phyloP scores from a whole-genome alignment of 2,797 vertebrate genomes.

The Gallirallus australis region DNA sequence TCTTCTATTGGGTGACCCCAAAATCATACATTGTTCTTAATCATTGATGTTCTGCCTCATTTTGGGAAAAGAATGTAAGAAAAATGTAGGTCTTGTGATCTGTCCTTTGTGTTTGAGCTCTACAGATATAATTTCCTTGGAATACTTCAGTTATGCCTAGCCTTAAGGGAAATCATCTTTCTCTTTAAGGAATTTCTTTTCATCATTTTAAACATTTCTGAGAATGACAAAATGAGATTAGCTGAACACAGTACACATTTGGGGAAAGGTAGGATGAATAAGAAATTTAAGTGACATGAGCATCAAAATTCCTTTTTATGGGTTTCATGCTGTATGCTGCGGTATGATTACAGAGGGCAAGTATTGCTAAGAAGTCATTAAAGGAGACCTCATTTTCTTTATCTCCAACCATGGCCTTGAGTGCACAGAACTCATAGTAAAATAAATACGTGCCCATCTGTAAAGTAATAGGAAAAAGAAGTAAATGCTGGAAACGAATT shows the following conservation, averaged over 20 bases:
- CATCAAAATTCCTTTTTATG: not conserved
- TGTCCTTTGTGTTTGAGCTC: not conserved
- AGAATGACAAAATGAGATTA: constrained; percentile 14
- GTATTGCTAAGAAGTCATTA: not conserved
- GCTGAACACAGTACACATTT: not conserved
- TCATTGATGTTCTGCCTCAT: not conserved
- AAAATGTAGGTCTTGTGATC: not conserved
- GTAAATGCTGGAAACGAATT: not conserved
- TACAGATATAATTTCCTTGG: not conserved
- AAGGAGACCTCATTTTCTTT: not conserved
- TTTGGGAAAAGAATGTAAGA: not conserved
- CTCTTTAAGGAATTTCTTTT: not conserved
- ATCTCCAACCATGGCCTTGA: not conserved
- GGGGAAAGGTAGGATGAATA: not conserved
- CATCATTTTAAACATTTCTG: not conserved
- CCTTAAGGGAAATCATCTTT: constrained; percentile 12
- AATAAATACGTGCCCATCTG: not conserved
- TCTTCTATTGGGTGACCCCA: not conserved
- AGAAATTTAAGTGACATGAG: not conserved
- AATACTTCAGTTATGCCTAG: not conserved
- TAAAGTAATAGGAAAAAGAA: not conserved
- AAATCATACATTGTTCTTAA: not conserved
- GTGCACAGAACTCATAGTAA: not conserved
- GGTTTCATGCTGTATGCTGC: not conserved
- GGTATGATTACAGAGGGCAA: not conserved